Evolutionary conservation across 2,113 vertebrate genomes (phyloP).

Genomic region (Prinia subflava): DNA sequence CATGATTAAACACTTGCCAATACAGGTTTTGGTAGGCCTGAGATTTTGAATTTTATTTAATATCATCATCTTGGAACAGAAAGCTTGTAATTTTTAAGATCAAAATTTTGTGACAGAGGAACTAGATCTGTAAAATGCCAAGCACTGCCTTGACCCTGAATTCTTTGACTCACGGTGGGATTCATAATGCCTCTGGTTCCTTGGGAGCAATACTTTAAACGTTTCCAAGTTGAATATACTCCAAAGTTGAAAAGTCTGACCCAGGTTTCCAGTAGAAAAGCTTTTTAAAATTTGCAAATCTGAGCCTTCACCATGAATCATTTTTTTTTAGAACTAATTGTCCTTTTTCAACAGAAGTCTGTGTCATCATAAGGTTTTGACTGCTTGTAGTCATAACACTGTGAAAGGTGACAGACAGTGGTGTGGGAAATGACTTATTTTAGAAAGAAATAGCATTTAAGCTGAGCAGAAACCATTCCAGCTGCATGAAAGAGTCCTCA

Average conservation of each 20-base stretch:
- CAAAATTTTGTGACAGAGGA: neutral
- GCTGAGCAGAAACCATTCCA: neutral
- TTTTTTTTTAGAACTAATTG: neutral
- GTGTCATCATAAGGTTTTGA: neutral
- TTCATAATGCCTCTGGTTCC: neutral
- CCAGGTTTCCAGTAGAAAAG: neutral
- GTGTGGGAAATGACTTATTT: neutral
- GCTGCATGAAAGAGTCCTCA: neutral
- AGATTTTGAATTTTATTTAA: neutral
- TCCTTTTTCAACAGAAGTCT: neutral
- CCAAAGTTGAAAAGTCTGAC: neutral
- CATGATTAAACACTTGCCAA: neutral
- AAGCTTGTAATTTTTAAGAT: neutral
- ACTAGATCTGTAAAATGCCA: neutral
- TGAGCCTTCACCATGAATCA: neutral
- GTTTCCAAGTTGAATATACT: neutral
- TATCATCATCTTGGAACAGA: neutral
- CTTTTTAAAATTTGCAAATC: conserved; percentile 5
- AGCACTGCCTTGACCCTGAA: neutral
- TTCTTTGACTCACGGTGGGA: neutral
- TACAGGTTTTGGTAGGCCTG: neutral
- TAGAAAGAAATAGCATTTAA: neutral
- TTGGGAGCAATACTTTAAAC: neutral
- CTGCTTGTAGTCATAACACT: neutral
- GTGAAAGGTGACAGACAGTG: neutral